A percentile compares a stretch with the other conserved stretches of the same genome.
Conservation (phyloP, 2,888 invertebrate genomes). For the Eilema sororculum region DNA sequence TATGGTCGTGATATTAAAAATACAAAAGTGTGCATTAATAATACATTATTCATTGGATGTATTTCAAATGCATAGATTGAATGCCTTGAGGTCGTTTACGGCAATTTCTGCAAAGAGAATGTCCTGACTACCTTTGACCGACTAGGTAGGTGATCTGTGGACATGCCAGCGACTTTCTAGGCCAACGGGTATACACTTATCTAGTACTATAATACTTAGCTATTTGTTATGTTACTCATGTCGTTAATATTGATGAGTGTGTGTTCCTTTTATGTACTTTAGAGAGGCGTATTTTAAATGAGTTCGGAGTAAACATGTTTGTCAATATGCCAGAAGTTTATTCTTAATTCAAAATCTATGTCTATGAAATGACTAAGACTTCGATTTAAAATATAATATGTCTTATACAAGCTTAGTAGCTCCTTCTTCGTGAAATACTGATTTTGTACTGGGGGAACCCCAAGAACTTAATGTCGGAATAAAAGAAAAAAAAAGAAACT, state of each 20-base stretch:
- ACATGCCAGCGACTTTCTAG: conserved; percentile 74
- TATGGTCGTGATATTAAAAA: not conserved
- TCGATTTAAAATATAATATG: too few relatives aligned
- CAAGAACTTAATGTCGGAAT: not conserved
- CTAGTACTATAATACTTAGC: not conserved
- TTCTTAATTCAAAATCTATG: too few relatives aligned
- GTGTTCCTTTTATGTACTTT: not conserved
- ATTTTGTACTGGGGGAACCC: too few relatives aligned
- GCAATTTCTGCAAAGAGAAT: conserved; percentile 73
- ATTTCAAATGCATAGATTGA: conserved; percentile 34
- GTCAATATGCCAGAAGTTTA: not conserved
- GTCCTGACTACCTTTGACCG: conserved; percentile 78
- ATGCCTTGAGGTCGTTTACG: conserved; percentile 58
- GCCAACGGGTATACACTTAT: conserved; percentile 58
- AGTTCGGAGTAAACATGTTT: not conserved
- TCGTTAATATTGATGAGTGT: not conserved
- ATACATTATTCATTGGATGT: conserved; percentile 8
- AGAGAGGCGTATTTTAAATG: not conserved
- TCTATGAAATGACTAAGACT: too few relatives aligned
- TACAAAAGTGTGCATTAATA: not conserved
- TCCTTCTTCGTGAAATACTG: too few relatives aligned
- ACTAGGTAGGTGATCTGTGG: conserved; percentile 67
- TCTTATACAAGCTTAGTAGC: too few relatives aligned
- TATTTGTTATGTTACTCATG: not conserved
- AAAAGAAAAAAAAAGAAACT: not conserved